Percentiles rank a stretch among this genome's conserved stretches.
These are phyloP conservation scores for Hiodon alosoides DNA, from an alignment of 2,113 vertebrate genomes.

Conservation along the genomic window DNA sequence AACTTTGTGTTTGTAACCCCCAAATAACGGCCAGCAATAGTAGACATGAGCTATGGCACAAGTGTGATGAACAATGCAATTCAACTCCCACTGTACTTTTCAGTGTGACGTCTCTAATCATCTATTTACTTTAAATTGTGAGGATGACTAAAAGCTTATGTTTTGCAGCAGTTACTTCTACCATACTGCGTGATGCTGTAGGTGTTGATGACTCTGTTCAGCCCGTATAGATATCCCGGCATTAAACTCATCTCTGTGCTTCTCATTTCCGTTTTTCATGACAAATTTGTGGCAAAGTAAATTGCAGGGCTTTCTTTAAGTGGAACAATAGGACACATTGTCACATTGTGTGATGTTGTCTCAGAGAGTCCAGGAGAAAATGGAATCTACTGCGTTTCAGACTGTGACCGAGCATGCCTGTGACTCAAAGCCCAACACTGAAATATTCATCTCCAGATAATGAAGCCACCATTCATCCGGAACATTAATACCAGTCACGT, in stretches of 20 bases:
- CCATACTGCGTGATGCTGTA: too few species aligned
- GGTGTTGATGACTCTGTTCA: not conserved
- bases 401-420: not conserved
- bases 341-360: not conserved
- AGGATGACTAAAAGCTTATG: too few species aligned
- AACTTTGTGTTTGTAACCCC: too few species aligned
- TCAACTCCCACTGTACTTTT: not conserved
- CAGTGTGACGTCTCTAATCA: too few species aligned
- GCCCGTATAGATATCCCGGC: not conserved
- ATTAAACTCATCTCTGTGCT: not conserved
- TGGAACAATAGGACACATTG: not conserved
- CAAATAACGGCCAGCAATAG: too few species aligned
- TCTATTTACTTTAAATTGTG: too few species aligned
- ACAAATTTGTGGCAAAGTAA: too few species aligned
- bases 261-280: too few species aligned
- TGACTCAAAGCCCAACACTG: not conserved
- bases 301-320: too few species aligned
- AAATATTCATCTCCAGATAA: not conserved
- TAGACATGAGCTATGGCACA: not conserved
- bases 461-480: not conserved
- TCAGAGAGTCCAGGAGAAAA: not conserved
- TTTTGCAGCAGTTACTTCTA: not conserved
- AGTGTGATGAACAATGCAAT: not conserved
- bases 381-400: not conserved
- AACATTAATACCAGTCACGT: not conserved